Base-by-base conservation (phyloP, 2,113 vertebrate species). In the Vanacampus margaritifer region DNA sequence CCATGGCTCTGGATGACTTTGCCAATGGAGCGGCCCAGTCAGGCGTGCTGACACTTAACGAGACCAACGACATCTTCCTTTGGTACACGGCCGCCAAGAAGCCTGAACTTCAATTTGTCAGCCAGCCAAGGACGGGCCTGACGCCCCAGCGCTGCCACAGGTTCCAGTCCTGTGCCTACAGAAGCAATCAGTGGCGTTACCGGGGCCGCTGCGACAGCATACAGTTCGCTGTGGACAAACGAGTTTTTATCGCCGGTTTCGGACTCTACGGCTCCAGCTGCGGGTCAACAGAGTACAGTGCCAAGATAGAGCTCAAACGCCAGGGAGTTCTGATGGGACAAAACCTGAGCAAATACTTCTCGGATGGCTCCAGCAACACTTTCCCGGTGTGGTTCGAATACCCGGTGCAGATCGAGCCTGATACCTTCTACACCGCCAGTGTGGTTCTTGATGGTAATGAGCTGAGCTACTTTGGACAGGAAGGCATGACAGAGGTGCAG, bases 111-210 rank as follows among this genome's bases (percentile, higher is more conserved):
- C 91, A 96, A 89, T 98, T 98, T 43, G 94, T 88, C 48, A 95
- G 95, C 85, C 92, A 95, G 80, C 92, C 95, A 35, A 91, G 97
- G 5, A 95, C 93, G 23, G 95, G 97, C 37, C 91, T 98, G 0
- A 91, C 93, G 6, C 95, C 96, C 0, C 97, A 98, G 82, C 94
- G 95, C 37, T 98, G 96, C 80, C 97, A 98, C 88, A 94, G 96
- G 17, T 98, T 98, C 88, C 97, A 98, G 86, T 98, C 97, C 0
- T 98, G 96, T 7, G 97, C 97, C 78, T 98, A 98, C 79, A 92
- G 96, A 54, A 98, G 97, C 91, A 98, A 98, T 86, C 97, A 98
- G 84, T 98, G 97, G 96, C 95, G 96, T 23, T 98, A 98, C 73
- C 84, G 96, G 28, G 97, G 97, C 53, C 94, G 96, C 53, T 98